Conservation (phyloP, 92 coral and sea anemone genomes). For the Actinostola sp. region DNA sequence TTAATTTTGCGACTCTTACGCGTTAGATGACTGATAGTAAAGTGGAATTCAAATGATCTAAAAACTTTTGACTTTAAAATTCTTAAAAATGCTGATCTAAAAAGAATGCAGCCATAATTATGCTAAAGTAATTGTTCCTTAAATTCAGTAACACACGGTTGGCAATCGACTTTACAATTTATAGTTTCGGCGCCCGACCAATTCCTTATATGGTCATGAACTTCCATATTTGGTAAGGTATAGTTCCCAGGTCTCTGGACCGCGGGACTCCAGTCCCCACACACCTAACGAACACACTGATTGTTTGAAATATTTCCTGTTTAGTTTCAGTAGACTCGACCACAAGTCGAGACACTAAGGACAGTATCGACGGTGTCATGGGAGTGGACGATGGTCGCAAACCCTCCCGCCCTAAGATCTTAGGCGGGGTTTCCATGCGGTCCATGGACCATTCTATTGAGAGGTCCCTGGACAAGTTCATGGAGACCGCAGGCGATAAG, state of each 20-base stretch:
- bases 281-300: background rate
- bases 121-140: too few relatives aligned
- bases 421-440: constrained; percentile 65
- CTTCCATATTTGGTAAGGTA: background rate
- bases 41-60: too few relatives aligned
- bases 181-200: too few relatives aligned
- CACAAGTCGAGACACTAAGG: constrained; percentile 59
- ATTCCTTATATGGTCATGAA: too few relatives aligned
- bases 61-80: too few relatives aligned
- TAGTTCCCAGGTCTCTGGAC: background rate
- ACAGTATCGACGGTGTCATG: constrained; percentile 57
- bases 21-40: too few relatives aligned
- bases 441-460: constrained; percentile 71
- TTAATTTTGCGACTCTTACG: too few relatives aligned
- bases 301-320: background rate
- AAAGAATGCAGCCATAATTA: too few relatives aligned
- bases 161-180: too few relatives aligned
- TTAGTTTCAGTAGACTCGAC: constrained; percentile 69
- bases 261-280: background rate
- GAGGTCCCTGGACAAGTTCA: constrained; percentile 63
- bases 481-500: constrained; percentile 40
- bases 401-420: constrained; percentile 63
- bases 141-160: too few relatives aligned
- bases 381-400: constrained; percentile 48
- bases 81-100: too few relatives aligned